These are phyloP conservation scores for Bombus turneri DNA, from an alignment of 1,140 invertebrate genomes.

Conservation along the genomic window DNA sequence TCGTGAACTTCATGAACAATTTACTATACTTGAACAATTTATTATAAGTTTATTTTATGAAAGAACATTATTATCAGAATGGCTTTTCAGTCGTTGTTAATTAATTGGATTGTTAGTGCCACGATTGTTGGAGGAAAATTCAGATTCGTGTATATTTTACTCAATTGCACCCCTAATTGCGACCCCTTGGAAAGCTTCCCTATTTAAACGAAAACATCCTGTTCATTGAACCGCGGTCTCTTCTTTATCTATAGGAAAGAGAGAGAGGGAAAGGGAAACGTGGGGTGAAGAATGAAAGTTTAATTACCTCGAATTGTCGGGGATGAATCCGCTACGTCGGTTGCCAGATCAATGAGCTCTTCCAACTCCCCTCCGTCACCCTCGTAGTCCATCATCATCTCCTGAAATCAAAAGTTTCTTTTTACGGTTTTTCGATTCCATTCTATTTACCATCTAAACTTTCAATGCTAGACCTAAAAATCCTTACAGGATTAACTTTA, in stretches of 20 bases:
- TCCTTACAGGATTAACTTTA: background rate
- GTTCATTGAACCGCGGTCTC: background rate
- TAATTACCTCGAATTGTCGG: slow-evolving; percentile 74
- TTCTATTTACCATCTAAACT: background rate
- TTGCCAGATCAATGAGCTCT: slow-evolving; percentile 67
- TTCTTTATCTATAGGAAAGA: background rate
- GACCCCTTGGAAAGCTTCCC: background rate
- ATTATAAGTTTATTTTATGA: background rate
- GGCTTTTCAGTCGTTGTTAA: background rate
- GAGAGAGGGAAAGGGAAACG: background rate
- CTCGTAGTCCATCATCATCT: slow-evolving; percentile 74
- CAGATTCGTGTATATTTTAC: background rate
- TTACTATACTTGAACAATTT: too few species aligned
- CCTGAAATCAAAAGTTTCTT: slow-evolving; percentile 59
- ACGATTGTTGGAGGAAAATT: background rate
- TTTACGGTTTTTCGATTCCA: background rate
- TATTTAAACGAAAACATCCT: slow-evolving; percentile 26
- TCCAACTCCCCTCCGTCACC: slow-evolving; percentile 64
- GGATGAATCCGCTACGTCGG: slow-evolving; percentile 67
- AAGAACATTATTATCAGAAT: background rate
- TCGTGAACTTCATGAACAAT: too few species aligned
- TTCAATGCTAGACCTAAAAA: background rate
- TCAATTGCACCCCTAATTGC: background rate
- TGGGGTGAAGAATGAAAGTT: slow-evolving; percentile 20
- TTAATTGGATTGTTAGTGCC: background rate